Evolutionary conservation across 2,113 vertebrate genomes (phyloP).

Genomic region (Vulpes ferrilata): DNA sequence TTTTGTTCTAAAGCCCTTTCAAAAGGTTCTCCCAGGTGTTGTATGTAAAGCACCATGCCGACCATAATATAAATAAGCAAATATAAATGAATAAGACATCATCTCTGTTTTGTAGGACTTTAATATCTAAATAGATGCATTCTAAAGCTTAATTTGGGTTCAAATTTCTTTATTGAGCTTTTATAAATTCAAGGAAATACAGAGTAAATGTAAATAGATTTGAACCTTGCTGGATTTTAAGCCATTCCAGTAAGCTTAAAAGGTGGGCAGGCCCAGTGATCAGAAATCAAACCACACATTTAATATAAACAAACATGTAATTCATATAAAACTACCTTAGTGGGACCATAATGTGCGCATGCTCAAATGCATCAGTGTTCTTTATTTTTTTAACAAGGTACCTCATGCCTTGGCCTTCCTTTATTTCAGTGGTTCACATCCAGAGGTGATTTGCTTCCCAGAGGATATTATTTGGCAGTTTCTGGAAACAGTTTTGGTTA

Average conservation of each 20-base stretch:
- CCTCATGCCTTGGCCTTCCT: neutral
- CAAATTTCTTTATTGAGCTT: neutral
- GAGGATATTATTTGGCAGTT: neutral
- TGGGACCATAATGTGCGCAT: neutral
- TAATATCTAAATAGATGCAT: neutral
- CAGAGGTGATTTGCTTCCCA: neutral
- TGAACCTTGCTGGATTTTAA: neutral
- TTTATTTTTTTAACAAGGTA: neutral
- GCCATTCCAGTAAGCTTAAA: neutral
- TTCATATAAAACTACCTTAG: neutral
- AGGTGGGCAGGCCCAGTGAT: neutral
- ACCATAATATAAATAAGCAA: conserved; percentile 48
- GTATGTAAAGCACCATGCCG: neutral
- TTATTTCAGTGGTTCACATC: conserved; percentile 11
- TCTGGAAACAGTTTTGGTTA: neutral
- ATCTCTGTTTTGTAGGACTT: neutral
- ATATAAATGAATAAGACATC: neutral
- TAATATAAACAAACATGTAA: neutral
- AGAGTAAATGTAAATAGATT: neutral
- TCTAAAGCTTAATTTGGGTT: neutral
- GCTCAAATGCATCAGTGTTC: neutral
- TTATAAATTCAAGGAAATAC: conserved; percentile 36
- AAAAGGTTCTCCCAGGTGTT: conserved; percentile 38
- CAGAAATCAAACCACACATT: neutral
- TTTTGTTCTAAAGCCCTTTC: conserved; percentile 61